These are phyloP conservation scores for Monopis laevigella DNA, from an alignment of 2,888 invertebrate genomes.

Conservation along the genomic window DNA sequence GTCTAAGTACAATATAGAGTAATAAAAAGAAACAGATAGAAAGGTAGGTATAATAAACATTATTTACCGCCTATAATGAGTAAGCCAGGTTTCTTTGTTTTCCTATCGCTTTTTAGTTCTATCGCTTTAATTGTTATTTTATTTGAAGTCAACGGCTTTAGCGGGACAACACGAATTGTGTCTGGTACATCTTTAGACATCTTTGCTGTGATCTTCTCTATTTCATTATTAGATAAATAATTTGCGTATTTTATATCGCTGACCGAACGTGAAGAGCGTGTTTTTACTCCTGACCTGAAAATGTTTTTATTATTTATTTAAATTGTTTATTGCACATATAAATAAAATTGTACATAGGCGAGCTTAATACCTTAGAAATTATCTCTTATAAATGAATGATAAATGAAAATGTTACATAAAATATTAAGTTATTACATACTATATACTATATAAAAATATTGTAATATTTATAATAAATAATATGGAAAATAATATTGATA, in stretches of 20 bases:
- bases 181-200: slow-evolving; percentile 34
- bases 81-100: slow-evolving; percentile 49
- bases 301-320: too few relatives aligned
- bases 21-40: too few relatives aligned
- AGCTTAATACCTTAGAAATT: too few relatives aligned
- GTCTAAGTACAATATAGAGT: too few relatives aligned
- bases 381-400: too few relatives aligned
- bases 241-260: neutral
- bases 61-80: slow-evolving; percentile 44
- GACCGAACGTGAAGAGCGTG: slow-evolving; percentile 30
- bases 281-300: slow-evolving; percentile 47
- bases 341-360: too few relatives aligned
- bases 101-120: slow-evolving; percentile 45
- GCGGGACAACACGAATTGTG: slow-evolving; percentile 28
- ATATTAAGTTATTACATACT: too few relatives aligned
- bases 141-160: slow-evolving; percentile 33
- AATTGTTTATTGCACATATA: too few relatives aligned
- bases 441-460: too few relatives aligned
- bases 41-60: neutral
- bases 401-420: too few relatives aligned
- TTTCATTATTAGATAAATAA: slow-evolving; percentile 30
- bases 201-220: slow-evolving; percentile 24
- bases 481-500: too few relatives aligned
- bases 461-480: too few relatives aligned
- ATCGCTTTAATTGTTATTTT: slow-evolving; percentile 42